Evolutionary conservation across 1,140 invertebrate genomes (phyloP), one percentile per base, ranked within the genome.

Genomic region (Lordiphosa collinella): DNA sequence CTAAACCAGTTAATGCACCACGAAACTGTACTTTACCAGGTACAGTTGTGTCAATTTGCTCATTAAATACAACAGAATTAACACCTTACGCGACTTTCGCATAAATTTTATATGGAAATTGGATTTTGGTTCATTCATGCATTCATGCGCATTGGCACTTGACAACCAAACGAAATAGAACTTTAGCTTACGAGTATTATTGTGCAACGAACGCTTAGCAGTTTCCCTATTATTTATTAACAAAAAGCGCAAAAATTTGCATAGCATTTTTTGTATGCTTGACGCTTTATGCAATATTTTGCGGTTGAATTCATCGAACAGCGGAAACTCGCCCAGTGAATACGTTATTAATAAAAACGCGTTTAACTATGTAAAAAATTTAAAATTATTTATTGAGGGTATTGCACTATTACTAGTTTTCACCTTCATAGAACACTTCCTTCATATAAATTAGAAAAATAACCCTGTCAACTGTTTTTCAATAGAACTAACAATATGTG

Each of bases 21-120:
- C 5, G 3, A 16, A 34, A 41, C 7, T 6, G 11, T 49, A 35
- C 14, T 12, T 29, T 5, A 7, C 4, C 29, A 6, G 32, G 12
- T 16, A 66, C 50, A 57, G 40, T 51, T 47, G 44, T 12, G 25
- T 12, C 13, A 18, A 22, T 48, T 56, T 11, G 34, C 32, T 35
- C 53, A 67, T 51, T 67, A 58, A 58, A 50, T 13, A 35, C 29
- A 51, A 14, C 41, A 22, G n/a, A 25, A 44, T 25, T 34, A 54
- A 57, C 62, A 66, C 63, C 63, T 50, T 46, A 58, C 11, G 41
- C 35, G 63, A 58, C 62, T 58, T 35, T 36, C 50, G 78, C 60
- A 82, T 82, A 78, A 18, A 82, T 84, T 82, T 48, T 1, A 43
- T 69, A 82, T 82, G 71, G 50, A 69, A 82, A 84, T 82, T 50